These are phyloP conservation scores for Melospiza georgiana DNA, from an alignment of 2,113 vertebrate species.

Conservation along the genomic window DNA sequence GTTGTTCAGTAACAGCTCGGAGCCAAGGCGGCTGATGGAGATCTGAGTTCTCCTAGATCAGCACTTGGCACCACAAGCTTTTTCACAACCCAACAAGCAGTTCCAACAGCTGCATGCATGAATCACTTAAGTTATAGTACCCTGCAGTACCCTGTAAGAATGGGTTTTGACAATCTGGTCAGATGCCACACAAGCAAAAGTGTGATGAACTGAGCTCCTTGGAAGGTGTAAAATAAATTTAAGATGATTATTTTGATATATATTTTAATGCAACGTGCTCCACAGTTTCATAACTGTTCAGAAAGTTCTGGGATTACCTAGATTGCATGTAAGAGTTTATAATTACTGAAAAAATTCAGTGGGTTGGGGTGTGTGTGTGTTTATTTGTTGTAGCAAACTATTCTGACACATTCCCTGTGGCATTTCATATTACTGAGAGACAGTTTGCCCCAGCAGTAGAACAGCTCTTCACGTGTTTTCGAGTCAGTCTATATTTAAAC, in stretches of 20 bases:
- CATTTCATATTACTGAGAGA: background rate
- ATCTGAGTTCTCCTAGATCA: conserved; percentile 63
- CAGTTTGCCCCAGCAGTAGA: conserved; percentile 13
- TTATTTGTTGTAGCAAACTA: background rate
- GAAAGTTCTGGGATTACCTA: background rate
- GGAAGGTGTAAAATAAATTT: background rate
- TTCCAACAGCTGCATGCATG: conserved; percentile 63
- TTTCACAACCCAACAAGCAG: conserved; percentile 59
- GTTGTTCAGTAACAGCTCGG: conserved; percentile 27
- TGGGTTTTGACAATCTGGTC: conserved; percentile 39
- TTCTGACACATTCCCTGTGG: background rate
- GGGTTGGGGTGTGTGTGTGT: background rate
- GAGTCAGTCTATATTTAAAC: conserved; percentile 55
- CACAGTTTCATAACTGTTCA: background rate
- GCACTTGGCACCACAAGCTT: conserved; percentile 55
- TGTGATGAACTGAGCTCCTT: background rate
- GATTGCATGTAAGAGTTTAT: background rate
- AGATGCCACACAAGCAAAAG: conserved; percentile 14
- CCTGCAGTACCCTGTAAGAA: conserved; percentile 44
- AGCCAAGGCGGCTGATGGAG: conserved; percentile 60
- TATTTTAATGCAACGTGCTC: background rate
- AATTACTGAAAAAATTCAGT: background rate
- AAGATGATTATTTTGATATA: background rate
- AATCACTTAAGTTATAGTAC: conserved; percentile 55
- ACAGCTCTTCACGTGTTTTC: conserved; percentile 30